Conservation (phyloP, 2,888 invertebrate species). For the Dynastes hyllus region DNA sequence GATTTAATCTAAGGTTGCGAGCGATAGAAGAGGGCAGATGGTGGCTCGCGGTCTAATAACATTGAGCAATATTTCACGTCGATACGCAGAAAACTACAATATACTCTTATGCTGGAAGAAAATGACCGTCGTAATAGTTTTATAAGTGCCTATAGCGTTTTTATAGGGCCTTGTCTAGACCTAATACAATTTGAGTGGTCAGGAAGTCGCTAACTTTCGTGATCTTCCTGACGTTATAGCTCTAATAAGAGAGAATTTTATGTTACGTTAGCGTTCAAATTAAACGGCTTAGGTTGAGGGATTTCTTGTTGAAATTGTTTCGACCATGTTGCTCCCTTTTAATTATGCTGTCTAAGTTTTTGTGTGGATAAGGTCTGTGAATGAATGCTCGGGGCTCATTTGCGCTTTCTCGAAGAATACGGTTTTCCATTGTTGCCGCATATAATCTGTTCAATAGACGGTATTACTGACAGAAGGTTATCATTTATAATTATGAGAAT, state of each 20-base stretch:
- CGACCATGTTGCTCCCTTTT: no score
- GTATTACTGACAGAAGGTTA: no score
- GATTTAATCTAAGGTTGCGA: not conserved
- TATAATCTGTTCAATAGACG: no score
- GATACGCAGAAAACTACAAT: constrained; percentile 16
- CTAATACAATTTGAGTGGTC: constrained; percentile 20
- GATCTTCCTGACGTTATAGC: not conserved
- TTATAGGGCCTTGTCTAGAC: constrained; percentile 23
- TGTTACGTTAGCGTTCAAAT: not conserved
- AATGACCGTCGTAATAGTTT: constrained; percentile 23
- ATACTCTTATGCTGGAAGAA: constrained; percentile 23
- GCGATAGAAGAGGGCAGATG: constrained; percentile 1
- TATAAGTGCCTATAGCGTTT: constrained; percentile 19
- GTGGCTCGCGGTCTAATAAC: constrained; percentile 16
- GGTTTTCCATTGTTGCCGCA: no score
- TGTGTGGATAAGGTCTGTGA: no score
- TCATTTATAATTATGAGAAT: no score
- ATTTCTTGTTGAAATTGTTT: not conserved
- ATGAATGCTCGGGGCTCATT: no score
- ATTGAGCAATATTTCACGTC: constrained; percentile 19
- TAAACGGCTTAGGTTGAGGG: not conserved
- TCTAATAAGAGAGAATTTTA: not conserved
- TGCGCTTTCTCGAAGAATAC: no score
- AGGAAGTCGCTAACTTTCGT: constrained; percentile 4
- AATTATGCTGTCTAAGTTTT: no score